phyloP scores from a whole-genome alignment of 2,113 vertebrate species.

The Oreamnos americanus region DNA sequence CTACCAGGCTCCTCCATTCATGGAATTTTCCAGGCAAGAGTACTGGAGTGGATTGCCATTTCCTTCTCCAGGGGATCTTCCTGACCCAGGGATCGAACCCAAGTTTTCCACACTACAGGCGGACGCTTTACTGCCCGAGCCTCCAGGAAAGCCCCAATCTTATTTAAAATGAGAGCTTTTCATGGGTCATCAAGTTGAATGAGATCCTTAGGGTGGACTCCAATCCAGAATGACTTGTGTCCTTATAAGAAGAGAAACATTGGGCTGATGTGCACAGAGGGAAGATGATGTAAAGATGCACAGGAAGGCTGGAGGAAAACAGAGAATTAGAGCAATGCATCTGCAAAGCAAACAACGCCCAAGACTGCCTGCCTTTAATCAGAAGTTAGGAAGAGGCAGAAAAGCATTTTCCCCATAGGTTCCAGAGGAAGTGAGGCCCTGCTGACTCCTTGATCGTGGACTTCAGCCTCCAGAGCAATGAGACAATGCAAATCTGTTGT shows the following conservation, averaged over 20 bases:
- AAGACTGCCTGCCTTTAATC: neutral
- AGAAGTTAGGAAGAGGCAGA: neutral
- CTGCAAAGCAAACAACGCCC: fast-evolving
- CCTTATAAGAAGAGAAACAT: neutral
- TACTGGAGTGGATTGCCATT: neutral
- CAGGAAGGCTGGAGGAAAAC: neutral
- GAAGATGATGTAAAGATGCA: neutral
- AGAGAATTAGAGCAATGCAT: neutral
- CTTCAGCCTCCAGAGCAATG: neutral
- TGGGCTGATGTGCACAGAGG: neutral
- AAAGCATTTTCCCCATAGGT: neutral
- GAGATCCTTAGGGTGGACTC: neutral
- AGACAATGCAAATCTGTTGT: neutral
- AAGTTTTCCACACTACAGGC: neutral
- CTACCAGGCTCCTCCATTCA: neutral
- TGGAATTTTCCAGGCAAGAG: neutral
- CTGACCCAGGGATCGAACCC: neutral
- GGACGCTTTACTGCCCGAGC: no score
- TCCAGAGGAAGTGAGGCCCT: neutral
- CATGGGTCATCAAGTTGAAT: no score
- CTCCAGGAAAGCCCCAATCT: no score
- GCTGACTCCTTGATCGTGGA: neutral
- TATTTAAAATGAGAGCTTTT: no score
- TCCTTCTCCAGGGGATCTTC: neutral
- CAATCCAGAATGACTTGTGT: neutral